phyloP scores from a whole-genome alignment of 2,888 invertebrate genomes.

The Electrophaes corylata region DNA sequence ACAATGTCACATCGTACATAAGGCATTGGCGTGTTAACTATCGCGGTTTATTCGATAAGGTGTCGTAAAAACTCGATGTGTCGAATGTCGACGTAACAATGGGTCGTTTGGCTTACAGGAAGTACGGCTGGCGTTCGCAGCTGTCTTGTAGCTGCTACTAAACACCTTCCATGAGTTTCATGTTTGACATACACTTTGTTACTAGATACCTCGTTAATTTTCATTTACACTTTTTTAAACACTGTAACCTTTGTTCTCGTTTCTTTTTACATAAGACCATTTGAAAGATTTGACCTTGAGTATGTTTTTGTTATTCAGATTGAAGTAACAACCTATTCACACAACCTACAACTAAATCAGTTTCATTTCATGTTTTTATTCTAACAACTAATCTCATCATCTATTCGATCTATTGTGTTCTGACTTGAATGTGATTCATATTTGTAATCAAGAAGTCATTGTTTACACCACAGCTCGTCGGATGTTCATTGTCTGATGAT shows the following conservation, averaged over 20 bases:
- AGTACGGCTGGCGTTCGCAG: conserved; percentile 68
- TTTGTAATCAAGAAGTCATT: conserved; percentile 41
- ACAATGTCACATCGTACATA: conserved; percentile 46
- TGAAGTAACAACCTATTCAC: conserved; percentile 7
- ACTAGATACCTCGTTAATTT: conserved; percentile 22
- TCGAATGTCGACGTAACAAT: conserved; percentile 65
- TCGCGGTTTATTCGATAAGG: conserved; percentile 52
- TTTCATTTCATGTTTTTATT: conserved; percentile 21
- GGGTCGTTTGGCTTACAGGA: conserved; percentile 71
- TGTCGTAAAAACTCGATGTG: conserved; percentile 60
- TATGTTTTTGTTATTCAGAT: conserved; percentile 2
- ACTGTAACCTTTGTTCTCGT: neutral
- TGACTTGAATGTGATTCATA: conserved; percentile 31
- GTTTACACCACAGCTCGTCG: conserved; percentile 36
- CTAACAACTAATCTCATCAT: conserved; percentile 40
- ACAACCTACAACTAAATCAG: conserved; percentile 10
- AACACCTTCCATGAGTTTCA: conserved; percentile 47
- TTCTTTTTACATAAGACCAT: neutral
- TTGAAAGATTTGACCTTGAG: conserved; percentile 13
- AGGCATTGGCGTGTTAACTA: conserved; percentile 43
- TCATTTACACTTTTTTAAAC: neutral
- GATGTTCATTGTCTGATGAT: conserved; percentile 36
- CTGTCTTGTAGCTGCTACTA: conserved; percentile 51
- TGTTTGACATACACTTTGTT: conserved; percentile 28
- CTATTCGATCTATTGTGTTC: conserved; percentile 34